Evolutionary conservation across 30 jellyfish, hydroid and myxozoan genomes (phyloP), one percentile per base, ranked within the genome.

Genomic region (Pelagia noctiluca): DNA sequence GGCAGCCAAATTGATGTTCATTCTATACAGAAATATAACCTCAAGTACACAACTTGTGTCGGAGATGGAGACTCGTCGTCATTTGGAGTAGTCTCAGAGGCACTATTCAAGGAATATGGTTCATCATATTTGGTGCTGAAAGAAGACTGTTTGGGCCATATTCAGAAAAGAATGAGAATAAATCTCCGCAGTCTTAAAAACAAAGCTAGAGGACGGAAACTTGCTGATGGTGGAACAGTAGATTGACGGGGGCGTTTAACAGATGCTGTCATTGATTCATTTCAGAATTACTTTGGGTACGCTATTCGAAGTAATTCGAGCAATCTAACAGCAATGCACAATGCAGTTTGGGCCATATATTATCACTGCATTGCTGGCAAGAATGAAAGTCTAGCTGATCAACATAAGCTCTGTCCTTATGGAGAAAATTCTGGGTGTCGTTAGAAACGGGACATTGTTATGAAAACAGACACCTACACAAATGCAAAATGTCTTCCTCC

Each of bases 61-160:
- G 85, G 85, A 25, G 85, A 73, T 47, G 85, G 85, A 13, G 85
- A 73, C 85, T 30, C 85, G n/a, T 38, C 71, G 32, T 73, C 71
- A 47, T 73, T 38, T 48, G 63, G 63, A 30, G 85, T 48, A 38
- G 85, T 73, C 37, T 42, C 85, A 37, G 52, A 73, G 35, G 75
- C 85, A 37, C 70, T 73, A 28, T 26, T 23, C 19, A 30, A 38
- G 30, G 75, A 73, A 48, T 48, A 37, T 73, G 85, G 85, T 48
- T 30, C 61, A 25, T 37, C 73, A 19, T 73, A 73, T 48, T 30
- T 48, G 61, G 85, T 73, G n/a, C 29, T 47, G 30, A 73, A 73
- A 48, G 85, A 73, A 34, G 85, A 48, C n/a, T 73, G 85, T 73
- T 75, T 73, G 30, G 85, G 85, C 26, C 85, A 73, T 73, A 48